phyloP scores from a whole-genome alignment of 2,888 invertebrate genomes.

The Alloscopus bannaensis region DNA sequence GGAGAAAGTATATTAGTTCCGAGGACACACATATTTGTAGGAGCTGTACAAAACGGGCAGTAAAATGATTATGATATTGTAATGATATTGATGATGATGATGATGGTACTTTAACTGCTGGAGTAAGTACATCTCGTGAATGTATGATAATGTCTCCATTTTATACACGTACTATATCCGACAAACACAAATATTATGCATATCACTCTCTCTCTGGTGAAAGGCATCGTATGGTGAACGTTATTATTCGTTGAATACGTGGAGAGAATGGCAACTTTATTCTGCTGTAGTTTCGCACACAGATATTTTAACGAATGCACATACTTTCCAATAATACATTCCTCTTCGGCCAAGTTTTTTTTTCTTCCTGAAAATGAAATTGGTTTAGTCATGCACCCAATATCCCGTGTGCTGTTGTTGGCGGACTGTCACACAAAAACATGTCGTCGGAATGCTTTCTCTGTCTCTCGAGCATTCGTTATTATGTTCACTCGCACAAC shows the following conservation, averaged over 20 bases:
- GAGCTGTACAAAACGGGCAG: background rate
- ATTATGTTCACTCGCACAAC: background rate
- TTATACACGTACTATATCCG: background rate
- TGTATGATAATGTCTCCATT: background rate
- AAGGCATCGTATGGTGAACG: background rate
- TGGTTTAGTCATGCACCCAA: slow-evolving; percentile 9
- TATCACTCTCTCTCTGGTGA: background rate
- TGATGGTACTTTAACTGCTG: background rate
- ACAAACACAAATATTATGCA: background rate
- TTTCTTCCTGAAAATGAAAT: background rate
- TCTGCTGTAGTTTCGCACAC: background rate
- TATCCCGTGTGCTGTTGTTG: background rate
- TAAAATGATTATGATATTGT: background rate
- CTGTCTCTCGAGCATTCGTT: too few relatives aligned
- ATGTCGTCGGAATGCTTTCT: too few relatives aligned
- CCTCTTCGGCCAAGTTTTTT: background rate
- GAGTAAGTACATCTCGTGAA: background rate
- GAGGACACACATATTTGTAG: background rate
- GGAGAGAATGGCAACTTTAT: background rate
- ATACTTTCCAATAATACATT: background rate
- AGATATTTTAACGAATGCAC: too few relatives aligned
- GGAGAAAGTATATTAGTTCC: background rate
- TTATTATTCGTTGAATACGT: slow-evolving; percentile 3
- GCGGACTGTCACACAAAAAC: too few relatives aligned
- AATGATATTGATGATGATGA: slow-evolving; percentile 5